Evolutionary conservation across 2,888 invertebrate species (phyloP).

Genomic region (Zygogramma bicolorata): DNA sequence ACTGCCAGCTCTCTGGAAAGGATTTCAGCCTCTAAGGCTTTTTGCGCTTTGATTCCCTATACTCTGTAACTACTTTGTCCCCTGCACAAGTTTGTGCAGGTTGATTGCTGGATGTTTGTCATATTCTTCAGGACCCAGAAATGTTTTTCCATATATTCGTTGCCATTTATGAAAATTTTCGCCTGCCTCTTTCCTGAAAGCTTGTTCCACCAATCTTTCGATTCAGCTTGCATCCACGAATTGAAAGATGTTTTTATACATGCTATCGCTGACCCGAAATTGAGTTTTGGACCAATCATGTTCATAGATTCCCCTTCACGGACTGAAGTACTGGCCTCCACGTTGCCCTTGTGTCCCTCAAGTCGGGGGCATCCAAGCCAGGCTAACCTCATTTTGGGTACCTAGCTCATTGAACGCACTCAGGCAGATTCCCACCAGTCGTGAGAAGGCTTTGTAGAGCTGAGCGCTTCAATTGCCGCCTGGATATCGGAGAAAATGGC

Average conservation of each 20-base stretch:
- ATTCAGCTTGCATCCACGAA: background rate
- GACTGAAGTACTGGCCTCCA: background rate
- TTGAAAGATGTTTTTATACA: background rate
- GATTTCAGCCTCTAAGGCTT: no score
- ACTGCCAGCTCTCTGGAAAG: no score
- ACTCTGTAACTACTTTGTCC: no score
- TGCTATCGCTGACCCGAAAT: background rate
- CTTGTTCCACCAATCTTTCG: background rate
- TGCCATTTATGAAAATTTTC: no score
- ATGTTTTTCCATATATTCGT: no score
- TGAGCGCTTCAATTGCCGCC: background rate
- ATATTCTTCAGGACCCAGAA: no score
- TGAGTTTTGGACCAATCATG: background rate
- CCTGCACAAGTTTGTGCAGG: no score
- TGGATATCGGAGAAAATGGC: background rate
- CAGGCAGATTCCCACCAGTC: background rate
- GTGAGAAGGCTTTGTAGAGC: background rate
- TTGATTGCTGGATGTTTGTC: no score
- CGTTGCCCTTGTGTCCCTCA: background rate
- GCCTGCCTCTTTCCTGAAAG: no score
- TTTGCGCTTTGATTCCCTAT: no score
- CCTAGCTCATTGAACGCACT: background rate
- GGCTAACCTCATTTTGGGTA: no score
- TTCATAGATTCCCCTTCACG: background rate
- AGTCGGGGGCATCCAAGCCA: no score